These are phyloP conservation scores for Poecilia latipinna DNA, from an alignment of 2,113 vertebrate species.

Conservation along the genomic window DNA sequence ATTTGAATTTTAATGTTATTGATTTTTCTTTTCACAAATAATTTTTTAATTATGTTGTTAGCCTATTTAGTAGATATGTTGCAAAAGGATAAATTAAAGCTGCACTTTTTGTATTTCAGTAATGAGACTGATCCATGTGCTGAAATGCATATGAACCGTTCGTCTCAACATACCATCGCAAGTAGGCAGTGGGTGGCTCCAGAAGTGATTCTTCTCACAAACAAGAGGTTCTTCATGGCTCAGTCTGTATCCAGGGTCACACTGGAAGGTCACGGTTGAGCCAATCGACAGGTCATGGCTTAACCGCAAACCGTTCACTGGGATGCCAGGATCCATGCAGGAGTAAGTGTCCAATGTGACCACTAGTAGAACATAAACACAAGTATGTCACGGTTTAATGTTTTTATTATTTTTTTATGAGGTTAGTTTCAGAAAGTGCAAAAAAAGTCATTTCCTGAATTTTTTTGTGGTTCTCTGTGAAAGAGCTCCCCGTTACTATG, in stretches of 20 bases:
- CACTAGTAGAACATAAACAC: constrained; percentile 74
- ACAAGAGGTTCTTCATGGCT: constrained; percentile 92
- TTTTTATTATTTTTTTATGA: neutral
- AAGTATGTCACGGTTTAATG: neutral
- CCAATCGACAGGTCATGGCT: constrained; percentile 94
- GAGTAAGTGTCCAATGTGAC: constrained; percentile 96
- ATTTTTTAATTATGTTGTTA: neutral
- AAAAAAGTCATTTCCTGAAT: too few species aligned
- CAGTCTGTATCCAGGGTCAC: constrained; percentile 91
- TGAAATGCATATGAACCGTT: neutral
- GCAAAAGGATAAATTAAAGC: neutral
- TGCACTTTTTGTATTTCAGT: neutral
- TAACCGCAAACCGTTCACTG: constrained; percentile 90
- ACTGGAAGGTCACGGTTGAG: constrained; percentile 91
- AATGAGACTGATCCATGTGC: neutral
- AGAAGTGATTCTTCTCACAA: constrained; percentile 97
- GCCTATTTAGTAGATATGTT: neutral
- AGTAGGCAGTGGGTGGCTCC: constrained; percentile 93
- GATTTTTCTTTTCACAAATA: neutral
- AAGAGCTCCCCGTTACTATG: too few species aligned
- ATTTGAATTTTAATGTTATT: neutral
- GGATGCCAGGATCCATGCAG: constrained; percentile 95
- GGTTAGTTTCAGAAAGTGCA: too few species aligned
- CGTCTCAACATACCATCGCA: constrained; percentile 87
- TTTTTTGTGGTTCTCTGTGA: too few species aligned